These are phyloP conservation scores for Microcebus jonahi DNA, from an alignment of 2,113 vertebrate genomes.

Conservation along the genomic window DNA sequence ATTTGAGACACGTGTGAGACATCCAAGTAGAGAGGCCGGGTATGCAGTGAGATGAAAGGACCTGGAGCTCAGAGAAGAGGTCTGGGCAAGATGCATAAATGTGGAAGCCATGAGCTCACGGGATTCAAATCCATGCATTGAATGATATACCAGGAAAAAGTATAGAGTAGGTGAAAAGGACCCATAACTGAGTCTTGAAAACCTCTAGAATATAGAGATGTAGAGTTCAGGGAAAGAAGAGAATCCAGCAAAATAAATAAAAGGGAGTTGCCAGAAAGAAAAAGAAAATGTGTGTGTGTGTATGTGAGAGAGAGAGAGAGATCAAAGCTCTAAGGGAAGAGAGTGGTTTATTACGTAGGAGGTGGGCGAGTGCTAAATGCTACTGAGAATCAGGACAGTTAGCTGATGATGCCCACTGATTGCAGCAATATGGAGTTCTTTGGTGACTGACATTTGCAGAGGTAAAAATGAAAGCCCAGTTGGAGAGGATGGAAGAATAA, in stretches of 20 bases:
- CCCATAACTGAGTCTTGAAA: not conserved
- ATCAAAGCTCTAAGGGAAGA: not conserved
- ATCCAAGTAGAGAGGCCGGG: not conserved
- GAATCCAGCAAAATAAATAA: not conserved
- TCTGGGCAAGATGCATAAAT: not conserved
- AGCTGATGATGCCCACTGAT: not conserved
- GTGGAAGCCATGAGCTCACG: not conserved
- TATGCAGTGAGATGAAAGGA: not conserved
- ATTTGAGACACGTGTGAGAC: not conserved
- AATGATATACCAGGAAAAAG: not conserved
- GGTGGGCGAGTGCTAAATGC: not conserved
- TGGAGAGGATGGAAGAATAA: not conserved
- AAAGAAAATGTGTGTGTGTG: not conserved
- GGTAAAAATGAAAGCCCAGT: not conserved
- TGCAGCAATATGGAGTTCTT: not conserved
- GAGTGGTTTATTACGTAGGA: not conserved
- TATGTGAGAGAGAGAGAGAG: not conserved
- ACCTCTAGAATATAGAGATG: not conserved
- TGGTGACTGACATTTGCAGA: not conserved
- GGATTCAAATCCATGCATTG: not conserved
- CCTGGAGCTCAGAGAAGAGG: not conserved
- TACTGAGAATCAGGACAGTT: not conserved
- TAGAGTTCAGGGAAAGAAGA: not conserved
- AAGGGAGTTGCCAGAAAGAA: not conserved
- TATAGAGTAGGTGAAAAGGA: not conserved